Evolutionary conservation across 1,140 invertebrate genomes (phyloP).

Genomic region (Aphaenogaster rudis): DNA sequence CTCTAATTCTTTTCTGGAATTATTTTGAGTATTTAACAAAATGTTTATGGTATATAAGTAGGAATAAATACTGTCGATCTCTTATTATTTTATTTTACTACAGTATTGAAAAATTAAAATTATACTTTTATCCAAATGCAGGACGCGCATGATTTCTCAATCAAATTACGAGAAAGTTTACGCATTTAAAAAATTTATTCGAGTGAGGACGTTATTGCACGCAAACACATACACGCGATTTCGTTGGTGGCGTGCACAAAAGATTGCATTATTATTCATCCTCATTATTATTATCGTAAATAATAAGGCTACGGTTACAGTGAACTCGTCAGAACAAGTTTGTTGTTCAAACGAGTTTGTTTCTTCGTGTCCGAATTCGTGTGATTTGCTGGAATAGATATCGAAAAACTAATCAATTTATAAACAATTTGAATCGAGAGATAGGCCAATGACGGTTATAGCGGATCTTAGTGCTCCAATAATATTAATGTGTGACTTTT

Average conservation of each 20-base stretch:
- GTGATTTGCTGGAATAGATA: too few species aligned
- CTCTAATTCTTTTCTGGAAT: neutral
- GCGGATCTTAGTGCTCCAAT: too few species aligned
- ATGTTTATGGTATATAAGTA: neutral
- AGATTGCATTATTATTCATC: neutral
- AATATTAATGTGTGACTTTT: too few species aligned
- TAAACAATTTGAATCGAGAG: too few species aligned
- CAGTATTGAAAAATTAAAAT: neutral
- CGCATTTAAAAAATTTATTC: neutral
- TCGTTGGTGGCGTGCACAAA: neutral
- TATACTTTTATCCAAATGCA: neutral
- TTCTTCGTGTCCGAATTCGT: too few species aligned
- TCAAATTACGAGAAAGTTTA: neutral
- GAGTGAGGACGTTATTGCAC: neutral
- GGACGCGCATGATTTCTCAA: neutral
- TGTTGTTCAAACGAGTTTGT: too few species aligned
- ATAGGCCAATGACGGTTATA: too few species aligned
- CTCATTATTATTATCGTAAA: neutral
- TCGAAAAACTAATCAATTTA: too few species aligned
- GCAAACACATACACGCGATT: neutral
- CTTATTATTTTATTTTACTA: neutral
- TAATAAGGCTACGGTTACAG: neutral
- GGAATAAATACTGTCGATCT: neutral
- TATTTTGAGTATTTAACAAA: neutral
- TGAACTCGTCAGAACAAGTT: too few species aligned